Conservation (phyloP, 2,113 vertebrate genomes). For the Atrichornis clamosus region DNA sequence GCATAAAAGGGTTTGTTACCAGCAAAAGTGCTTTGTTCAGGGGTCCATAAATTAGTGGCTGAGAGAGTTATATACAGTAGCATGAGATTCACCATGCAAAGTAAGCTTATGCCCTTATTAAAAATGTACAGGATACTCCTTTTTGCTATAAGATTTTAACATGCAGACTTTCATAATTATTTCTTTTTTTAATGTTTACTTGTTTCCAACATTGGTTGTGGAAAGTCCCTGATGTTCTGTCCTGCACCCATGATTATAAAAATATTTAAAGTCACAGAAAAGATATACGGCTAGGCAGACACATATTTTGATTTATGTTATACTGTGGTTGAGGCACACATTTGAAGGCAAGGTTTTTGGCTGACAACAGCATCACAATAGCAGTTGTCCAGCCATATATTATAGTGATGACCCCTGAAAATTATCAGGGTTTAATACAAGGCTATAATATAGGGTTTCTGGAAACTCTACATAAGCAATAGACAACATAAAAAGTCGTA, state of each 20-base stretch:
- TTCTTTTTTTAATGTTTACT: not conserved
- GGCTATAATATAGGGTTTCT: conserved; percentile 59
- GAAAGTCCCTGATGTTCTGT: conserved; percentile 24
- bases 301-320: conserved; percentile 64
- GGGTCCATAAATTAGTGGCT: not conserved
- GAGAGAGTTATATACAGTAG: not conserved
- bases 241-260: conserved; percentile 59
- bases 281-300: conserved; percentile 59
- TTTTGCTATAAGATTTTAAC: not conserved
- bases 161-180: not conserved
- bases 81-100: not conserved
- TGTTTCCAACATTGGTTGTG: conserved; percentile 27
- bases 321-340: conserved; percentile 42
- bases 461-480: conserved; percentile 52
- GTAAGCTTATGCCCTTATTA: not conserved
- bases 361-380: conserved; percentile 63
- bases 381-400: conserved; percentile 60
- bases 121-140: not conserved
- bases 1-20: not conserved
- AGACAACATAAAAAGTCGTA: conserved; percentile 58
- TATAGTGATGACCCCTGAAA: conserved; percentile 43
- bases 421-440: conserved; percentile 49
- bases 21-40: not conserved
- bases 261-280: conserved; percentile 72
- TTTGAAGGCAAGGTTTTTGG: conserved; percentile 68